phyloP scores from a whole-genome alignment of 2,113 vertebrate species.

The Carassius auratus region DNA sequence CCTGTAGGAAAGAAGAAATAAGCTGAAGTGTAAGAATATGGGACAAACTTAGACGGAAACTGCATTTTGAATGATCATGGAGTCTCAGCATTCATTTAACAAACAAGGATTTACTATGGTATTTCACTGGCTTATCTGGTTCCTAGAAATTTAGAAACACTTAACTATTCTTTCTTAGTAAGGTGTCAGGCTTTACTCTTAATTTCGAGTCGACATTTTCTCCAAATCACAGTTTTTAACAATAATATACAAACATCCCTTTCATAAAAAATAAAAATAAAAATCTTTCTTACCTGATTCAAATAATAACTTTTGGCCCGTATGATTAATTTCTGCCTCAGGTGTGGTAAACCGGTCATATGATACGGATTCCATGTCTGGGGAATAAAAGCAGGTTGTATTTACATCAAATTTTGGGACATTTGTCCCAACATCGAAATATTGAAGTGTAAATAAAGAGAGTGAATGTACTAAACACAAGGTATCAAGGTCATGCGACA shows the following conservation, averaged over 20 bases:
- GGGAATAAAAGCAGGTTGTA: neutral
- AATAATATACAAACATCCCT: neutral
- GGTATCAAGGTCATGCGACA: neutral
- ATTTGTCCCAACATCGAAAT: neutral
- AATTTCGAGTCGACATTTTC: no score
- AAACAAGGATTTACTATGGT: neutral
- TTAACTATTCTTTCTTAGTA: neutral
- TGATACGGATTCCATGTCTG: constrained; percentile 49
- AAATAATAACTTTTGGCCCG: neutral
- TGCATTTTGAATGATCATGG: neutral
- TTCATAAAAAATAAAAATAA: neutral
- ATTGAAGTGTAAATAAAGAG: neutral
- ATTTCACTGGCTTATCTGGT: neutral
- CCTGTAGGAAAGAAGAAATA: constrained; percentile 33
- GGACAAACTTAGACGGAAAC: constrained; percentile 6
- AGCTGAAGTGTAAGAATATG: neutral
- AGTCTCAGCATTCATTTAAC: neutral
- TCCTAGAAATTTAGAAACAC: neutral
- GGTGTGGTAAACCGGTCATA: constrained; percentile 49
- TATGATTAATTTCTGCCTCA: constrained; percentile 37
- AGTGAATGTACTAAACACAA: neutral
- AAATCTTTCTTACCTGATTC: neutral
- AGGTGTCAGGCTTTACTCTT: no score
- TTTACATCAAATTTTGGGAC: neutral
- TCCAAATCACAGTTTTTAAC: no score